These are phyloP conservation scores for Acanthurus tractus DNA, from an alignment of 2,797 vertebrate genomes.

Conservation along the genomic window DNA sequence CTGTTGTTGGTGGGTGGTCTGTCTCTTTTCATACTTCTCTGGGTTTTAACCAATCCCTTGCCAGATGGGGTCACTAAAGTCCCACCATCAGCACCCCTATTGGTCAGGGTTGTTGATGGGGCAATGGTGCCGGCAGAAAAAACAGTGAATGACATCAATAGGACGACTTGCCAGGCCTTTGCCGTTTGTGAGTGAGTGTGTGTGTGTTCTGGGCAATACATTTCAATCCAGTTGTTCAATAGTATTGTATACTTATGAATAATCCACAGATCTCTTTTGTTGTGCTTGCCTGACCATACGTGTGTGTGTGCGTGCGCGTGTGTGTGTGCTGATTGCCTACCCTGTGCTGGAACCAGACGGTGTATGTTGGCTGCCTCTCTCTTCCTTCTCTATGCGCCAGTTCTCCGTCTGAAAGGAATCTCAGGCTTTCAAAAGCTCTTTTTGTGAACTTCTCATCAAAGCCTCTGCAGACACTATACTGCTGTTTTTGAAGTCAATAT, in stretches of 20 bases:
- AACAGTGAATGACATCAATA: conserved; percentile 59
- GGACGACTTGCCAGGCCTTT: conserved; percentile 12
- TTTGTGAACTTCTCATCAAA: conserved; percentile 78
- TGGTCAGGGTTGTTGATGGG: conserved; percentile 58
- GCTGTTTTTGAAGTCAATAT: conserved; percentile 73
- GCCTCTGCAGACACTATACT: conserved; percentile 53
- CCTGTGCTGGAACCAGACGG: conserved; percentile 64
- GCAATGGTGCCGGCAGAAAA: conserved; percentile 32
- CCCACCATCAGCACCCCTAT: conserved; percentile 71
- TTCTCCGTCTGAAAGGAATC: conserved; percentile 73
- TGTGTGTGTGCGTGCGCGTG: conserved; percentile 27
- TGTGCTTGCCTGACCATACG: conserved; percentile 44
- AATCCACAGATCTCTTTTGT: conserved; percentile 59
- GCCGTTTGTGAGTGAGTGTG: conserved; percentile 29
- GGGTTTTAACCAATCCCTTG: conserved; percentile 73
- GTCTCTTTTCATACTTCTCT: conserved; percentile 28
- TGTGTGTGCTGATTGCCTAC: conserved; percentile 36
- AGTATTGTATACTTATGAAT: conserved; percentile 57
- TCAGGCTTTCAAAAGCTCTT: conserved; percentile 68
- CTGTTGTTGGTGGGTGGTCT: conserved; percentile 76
- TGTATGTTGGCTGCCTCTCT: conserved; percentile 71
- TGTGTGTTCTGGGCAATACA: conserved; percentile 52
- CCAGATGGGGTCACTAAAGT: conserved; percentile 83
- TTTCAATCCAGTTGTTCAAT: conserved; percentile 57
- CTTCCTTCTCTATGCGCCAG: conserved; percentile 54